phyloP scores from a whole-genome alignment of 1,140 invertebrate genomes.

The Rhynchophorus ferrugineus region DNA sequence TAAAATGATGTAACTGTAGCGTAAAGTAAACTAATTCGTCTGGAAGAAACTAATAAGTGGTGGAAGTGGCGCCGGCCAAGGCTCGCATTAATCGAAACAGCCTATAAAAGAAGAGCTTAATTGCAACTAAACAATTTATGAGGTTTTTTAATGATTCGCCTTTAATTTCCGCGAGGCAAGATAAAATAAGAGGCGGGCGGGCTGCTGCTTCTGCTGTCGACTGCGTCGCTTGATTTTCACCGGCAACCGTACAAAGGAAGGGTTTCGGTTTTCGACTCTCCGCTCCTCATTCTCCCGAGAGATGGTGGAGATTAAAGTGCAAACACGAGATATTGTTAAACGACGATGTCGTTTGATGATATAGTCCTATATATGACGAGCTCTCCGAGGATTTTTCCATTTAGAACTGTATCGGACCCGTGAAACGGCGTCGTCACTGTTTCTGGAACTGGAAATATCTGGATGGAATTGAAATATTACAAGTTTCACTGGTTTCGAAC shows the following conservation, averaged over 20 bases:
- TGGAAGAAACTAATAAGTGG: not conserved
- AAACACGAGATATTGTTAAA: not conserved
- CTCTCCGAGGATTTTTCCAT: no score
- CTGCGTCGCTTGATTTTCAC: not conserved
- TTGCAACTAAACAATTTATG: not conserved
- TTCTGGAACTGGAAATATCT: no score
- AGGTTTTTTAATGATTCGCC: not conserved
- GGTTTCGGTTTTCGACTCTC: not conserved
- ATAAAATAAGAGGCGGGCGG: not conserved
- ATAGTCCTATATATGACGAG: no score
- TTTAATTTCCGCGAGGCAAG: not conserved
- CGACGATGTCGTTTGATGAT: no score
- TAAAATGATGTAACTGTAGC: no score
- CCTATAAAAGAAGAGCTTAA: not conserved
- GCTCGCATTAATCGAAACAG: not conserved
- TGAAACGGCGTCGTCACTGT: no score
- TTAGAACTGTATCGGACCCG: no score
- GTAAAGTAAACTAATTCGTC: not conserved
- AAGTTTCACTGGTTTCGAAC: no score
- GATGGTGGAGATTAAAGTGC: not conserved
- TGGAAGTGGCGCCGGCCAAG: not conserved
- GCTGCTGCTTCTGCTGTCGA: not conserved
- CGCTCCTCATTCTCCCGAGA: not conserved
- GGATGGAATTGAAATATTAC: no score
- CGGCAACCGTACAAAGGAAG: not conserved